Evolutionary conservation across 1,140 invertebrate genomes (phyloP).

Genomic region (Hyphantria cunea): DNA sequence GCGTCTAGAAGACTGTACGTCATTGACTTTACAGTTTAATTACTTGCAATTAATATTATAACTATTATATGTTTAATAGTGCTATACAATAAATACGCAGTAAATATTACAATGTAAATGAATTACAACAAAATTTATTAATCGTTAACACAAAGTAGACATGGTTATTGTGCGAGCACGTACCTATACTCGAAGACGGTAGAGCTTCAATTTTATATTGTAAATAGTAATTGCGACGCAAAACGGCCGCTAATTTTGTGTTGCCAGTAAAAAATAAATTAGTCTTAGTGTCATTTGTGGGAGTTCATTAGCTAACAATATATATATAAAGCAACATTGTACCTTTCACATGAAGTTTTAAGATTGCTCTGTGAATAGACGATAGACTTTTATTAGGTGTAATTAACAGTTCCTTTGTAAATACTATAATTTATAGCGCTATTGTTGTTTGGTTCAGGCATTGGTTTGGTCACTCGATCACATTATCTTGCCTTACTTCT

Average conservation of each 20-base stretch:
- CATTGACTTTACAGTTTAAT: background rate
- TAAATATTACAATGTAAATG: slow-evolving; percentile 13
- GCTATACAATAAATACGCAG: slow-evolving; percentile 1
- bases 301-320: slow-evolving; percentile 21
- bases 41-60: background rate
- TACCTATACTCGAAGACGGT: slow-evolving; percentile 14
- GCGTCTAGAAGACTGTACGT: too few species aligned
- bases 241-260: slow-evolving; percentile 35
- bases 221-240: slow-evolving; percentile 37
- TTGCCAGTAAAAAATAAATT: slow-evolving; percentile 27
- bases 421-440: slow-evolving; percentile 4
- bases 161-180: slow-evolving; percentile 6
- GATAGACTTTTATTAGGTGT: slow-evolving; percentile 9
- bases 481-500: too few species aligned
- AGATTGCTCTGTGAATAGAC: slow-evolving; percentile 10
- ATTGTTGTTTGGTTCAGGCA: slow-evolving; percentile 2
- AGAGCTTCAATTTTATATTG: slow-evolving; percentile 41
- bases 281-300: slow-evolving; percentile 25
- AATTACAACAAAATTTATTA: slow-evolving; percentile 24
- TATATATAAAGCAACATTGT: slow-evolving; percentile 26
- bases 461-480: too few species aligned
- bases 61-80: background rate
- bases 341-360: slow-evolving; percentile 16
- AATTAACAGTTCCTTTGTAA: slow-evolving; percentile 17
- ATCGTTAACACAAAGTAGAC: slow-evolving; percentile 30